Percentiles rank a stretch among this genome's conserved stretches.
Evolutionary conservation across 2,113 vertebrate species (phyloP).

Genomic region (Pipa parva): DNA sequence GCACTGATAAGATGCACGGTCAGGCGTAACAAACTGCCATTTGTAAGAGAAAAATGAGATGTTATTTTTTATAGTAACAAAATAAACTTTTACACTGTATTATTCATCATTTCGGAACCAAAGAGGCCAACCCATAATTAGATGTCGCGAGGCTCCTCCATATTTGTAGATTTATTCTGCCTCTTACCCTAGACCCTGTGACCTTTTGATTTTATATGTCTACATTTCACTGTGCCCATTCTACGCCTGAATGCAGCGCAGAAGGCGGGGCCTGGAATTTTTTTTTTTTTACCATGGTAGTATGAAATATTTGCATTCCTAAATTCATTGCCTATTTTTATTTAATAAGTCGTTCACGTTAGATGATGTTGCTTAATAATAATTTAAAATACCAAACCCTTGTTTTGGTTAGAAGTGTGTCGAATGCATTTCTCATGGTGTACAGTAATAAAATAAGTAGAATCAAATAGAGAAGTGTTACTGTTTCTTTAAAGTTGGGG

Average conservation of each 20-base stretch:
- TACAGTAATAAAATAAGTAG: constrained; percentile 99
- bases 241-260: constrained; percentile 75
- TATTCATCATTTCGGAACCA: constrained; percentile 94
- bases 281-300: too few relatives aligned
- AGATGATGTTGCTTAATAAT: constrained; percentile 92
- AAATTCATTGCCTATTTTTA: constrained; percentile 85
- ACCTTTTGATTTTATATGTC: constrained; percentile 83
- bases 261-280: constrained; percentile 50
- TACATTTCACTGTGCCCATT: constrained; percentile 77
- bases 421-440: constrained; percentile 74
- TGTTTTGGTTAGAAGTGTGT: constrained; percentile 68
- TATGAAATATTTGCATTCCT: constrained; percentile 65
- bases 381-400: constrained; percentile 86
- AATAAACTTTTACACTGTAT: constrained; percentile 78
- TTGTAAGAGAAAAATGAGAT: constrained; percentile 73
- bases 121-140: constrained; percentile 90
- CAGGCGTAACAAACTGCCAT: constrained; percentile 89
- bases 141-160: constrained; percentile 68
- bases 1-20: constrained; percentile 98
- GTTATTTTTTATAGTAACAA: constrained; percentile 98
- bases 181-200: constrained; percentile 58
- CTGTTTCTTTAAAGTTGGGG: too few relatives aligned
- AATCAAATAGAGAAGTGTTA: too few relatives aligned
- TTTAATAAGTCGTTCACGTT: constrained; percentile 93
- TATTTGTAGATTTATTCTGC: constrained; percentile 70